These are phyloP conservation scores for Nineta flava DNA, from an alignment of 2,888 invertebrate species.

Conservation along the genomic window DNA sequence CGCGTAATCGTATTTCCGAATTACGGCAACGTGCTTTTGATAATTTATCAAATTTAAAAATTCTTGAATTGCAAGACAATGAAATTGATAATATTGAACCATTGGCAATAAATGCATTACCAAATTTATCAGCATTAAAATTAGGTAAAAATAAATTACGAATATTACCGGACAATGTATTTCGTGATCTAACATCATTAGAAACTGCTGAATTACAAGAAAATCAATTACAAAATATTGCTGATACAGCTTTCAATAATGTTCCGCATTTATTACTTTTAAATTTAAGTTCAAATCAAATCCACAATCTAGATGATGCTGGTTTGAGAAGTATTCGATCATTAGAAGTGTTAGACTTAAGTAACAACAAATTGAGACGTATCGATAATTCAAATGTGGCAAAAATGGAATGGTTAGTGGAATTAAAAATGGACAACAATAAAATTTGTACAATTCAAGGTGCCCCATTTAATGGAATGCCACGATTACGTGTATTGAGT, in stretches of 20 bases:
- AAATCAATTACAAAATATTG: constrained; percentile 56
- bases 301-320: constrained; percentile 56
- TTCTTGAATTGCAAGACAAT: constrained; percentile 67
- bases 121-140: constrained; percentile 49
- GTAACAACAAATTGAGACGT: constrained; percentile 56
- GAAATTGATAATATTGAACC: constrained; percentile 58
- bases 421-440: constrained; percentile 73
- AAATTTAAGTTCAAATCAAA: constrained; percentile 68
- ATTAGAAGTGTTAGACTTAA: constrained; percentile 71
- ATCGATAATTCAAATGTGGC: constrained; percentile 46
- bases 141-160: constrained; percentile 57
- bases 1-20: constrained; percentile 56
- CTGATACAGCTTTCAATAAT: constrained; percentile 57
- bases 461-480: constrained; percentile 70
- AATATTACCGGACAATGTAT: constrained; percentile 58
- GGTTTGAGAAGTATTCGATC: constrained; percentile 58
- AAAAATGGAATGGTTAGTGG: constrained; percentile 73
- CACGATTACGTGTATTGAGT: constrained; percentile 63
- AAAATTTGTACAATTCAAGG: constrained; percentile 65
- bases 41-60: constrained; percentile 49
- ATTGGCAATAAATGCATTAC: constrained; percentile 52
- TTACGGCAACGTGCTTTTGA: constrained; percentile 55
- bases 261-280: constrained; percentile 64
- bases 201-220: constrained; percentile 65
- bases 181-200: constrained; percentile 58